phyloP scores from a whole-genome alignment of 2,888 invertebrate genomes.

The Dasysyrphus albostriatus region DNA sequence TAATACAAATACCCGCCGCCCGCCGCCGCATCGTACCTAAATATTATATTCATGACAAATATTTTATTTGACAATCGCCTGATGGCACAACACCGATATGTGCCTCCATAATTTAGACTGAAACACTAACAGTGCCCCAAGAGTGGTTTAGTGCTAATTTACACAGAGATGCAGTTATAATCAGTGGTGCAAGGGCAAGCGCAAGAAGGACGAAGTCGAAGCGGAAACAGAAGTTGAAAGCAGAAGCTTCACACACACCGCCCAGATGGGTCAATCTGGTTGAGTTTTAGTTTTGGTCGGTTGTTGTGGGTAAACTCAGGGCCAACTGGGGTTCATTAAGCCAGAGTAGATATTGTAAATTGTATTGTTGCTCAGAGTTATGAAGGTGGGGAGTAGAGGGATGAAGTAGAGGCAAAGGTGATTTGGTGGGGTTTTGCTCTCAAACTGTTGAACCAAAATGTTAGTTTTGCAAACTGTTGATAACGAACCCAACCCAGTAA shows the following conservation, averaged over 20 bases:
- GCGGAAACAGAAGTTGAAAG: constrained; percentile 9
- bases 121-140: constrained; percentile 53
- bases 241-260: neutral
- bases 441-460: constrained; percentile 30
- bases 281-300: constrained; percentile 46
- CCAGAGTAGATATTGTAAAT: constrained; percentile 1
- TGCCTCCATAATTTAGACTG: constrained; percentile 53
- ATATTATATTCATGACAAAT: constrained; percentile 48
- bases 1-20: neutral
- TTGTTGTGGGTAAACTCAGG: constrained; percentile 39
- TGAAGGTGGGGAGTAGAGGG: neutral
- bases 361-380: constrained; percentile 18
- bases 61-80: constrained; percentile 71
- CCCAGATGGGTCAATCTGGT: constrained; percentile 48
- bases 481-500: constrained; percentile 18
- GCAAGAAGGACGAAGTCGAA: constrained; percentile 15
- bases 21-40: no score
- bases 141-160: constrained; percentile 69
- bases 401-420: neutral
- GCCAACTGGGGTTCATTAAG: constrained; percentile 56
- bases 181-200: constrained; percentile 29
- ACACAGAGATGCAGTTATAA: constrained; percentile 69
- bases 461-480: constrained; percentile 65
- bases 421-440: constrained; percentile 39
- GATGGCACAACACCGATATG: constrained; percentile 62